Base-by-base conservation (phyloP, 2,888 invertebrate species). In the Epistrophe grossulariae region DNA sequence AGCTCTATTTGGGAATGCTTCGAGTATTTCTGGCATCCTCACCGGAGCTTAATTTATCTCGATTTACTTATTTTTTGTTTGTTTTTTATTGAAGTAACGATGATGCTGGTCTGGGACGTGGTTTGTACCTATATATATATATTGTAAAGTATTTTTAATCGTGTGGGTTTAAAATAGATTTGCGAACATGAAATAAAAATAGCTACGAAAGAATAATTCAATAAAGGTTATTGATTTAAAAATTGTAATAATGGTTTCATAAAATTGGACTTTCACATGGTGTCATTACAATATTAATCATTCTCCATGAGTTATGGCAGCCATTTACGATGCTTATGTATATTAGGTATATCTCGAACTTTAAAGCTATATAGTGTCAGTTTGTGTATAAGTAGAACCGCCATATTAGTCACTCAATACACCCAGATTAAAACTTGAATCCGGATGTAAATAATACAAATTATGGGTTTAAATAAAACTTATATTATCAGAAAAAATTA, bases 1-100 rank as follows among this genome's bases (percentile, higher is more conserved):
- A 35, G 48, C 17, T 15, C 48, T 35, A 8, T 66, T 66, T 48
- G 48, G 19, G 50, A 68, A 68, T 68, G 50, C 68, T 68, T 50
- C 50, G n/a, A 35, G 35, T 50, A 68, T 68, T 68, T 55, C 28
- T 55, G 28, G 68, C 11, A 66, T 48, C 35, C 13, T 17, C n/a
- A 13, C n/a, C 19, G 48, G 48, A 35, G 35, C 28, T 50, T 48
- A 48, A 66, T 66, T 66, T 35, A 66, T 17, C 31, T n/a, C 10
- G 43, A 9, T n/a, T 66, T 45, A 64, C 19, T 48, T 28, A n/a
- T 31, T 35, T 35, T 35, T 35, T 1, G 4, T 31, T 31, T 31
- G 4, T 35, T 35, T 35, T 35, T 35, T 31, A 28, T 48, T 28
- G 60, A 60, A 40, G 60, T 40, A 38, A 35, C 6, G 35, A n/a